Conservation (phyloP, 2,797 vertebrate species). For the Dallia pectoralis region DNA sequence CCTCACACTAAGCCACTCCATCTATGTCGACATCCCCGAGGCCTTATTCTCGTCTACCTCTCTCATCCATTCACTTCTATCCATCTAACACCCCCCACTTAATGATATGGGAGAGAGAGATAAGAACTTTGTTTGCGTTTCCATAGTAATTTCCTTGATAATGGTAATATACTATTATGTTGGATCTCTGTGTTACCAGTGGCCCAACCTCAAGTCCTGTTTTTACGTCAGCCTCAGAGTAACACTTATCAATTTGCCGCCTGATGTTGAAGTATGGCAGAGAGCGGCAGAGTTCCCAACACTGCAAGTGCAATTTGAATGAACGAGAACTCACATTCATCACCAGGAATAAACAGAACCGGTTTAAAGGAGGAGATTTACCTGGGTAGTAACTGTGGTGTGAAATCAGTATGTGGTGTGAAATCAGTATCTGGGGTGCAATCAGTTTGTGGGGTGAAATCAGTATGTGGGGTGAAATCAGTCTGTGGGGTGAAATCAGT, state of each 20-base stretch:
- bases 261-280: neutral
- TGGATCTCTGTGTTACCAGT: neutral
- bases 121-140: neutral
- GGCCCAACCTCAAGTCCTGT: neutral
- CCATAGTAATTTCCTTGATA: neutral
- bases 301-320: neutral
- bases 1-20: conserved; percentile 45
- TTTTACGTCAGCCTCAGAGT: neutral
- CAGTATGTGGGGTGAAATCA: no score
- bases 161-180: neutral
- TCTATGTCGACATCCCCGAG: conserved; percentile 22
- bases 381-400: no score
- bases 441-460: no score
- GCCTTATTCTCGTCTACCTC: neutral
- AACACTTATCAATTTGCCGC: neutral
- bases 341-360: no score
- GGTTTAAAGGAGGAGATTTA: no score
- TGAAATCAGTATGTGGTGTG: no score
- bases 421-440: no score
- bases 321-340: neutral
- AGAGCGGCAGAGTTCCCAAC: neutral
- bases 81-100: conserved; percentile 28
- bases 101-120: conserved; percentile 31
- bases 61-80: conserved; percentile 2
- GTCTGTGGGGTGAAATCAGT: no score